These are phyloP conservation scores for Accipiter cooperii DNA, from an alignment of 2,113 vertebrate genomes.

Conservation along the genomic window DNA sequence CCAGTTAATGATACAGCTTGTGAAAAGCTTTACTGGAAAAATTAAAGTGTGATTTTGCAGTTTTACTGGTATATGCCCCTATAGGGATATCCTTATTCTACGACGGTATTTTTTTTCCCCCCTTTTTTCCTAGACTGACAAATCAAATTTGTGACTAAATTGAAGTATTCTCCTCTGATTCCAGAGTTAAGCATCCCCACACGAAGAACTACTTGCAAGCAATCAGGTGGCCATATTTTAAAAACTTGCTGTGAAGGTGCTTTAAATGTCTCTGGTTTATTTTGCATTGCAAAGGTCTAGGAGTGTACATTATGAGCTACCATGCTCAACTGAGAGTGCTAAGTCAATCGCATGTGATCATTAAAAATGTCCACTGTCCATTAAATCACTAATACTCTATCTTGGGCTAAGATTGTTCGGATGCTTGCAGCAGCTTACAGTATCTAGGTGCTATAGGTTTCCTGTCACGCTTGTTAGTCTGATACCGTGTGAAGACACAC, in stretches of 20 bases:
- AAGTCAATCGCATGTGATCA: neutral
- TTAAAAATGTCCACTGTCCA: neutral
- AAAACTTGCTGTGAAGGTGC: neutral
- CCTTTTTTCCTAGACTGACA: neutral
- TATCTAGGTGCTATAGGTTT: neutral
- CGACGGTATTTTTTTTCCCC: neutral
- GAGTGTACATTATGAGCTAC: neutral
- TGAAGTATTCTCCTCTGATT: neutral
- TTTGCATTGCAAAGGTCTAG: neutral
- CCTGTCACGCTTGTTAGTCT: neutral
- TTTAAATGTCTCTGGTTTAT: neutral
- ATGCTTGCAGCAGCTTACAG: neutral
- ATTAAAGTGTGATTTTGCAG: neutral
- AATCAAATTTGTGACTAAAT: neutral
- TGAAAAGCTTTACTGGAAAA: conserved; percentile 2
- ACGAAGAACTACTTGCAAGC: neutral
- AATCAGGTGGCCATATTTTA: neutral
- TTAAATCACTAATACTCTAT: neutral
- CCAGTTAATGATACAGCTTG: neutral
- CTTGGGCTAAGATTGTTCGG: neutral
- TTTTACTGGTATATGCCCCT: neutral
- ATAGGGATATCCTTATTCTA: neutral
- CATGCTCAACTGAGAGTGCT: neutral
- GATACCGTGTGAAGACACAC: neutral
- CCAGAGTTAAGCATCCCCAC: neutral